These are phyloP conservation scores for Coracopsis vasa DNA, from an alignment of 2,113 vertebrate species.

Conservation along the genomic window DNA sequence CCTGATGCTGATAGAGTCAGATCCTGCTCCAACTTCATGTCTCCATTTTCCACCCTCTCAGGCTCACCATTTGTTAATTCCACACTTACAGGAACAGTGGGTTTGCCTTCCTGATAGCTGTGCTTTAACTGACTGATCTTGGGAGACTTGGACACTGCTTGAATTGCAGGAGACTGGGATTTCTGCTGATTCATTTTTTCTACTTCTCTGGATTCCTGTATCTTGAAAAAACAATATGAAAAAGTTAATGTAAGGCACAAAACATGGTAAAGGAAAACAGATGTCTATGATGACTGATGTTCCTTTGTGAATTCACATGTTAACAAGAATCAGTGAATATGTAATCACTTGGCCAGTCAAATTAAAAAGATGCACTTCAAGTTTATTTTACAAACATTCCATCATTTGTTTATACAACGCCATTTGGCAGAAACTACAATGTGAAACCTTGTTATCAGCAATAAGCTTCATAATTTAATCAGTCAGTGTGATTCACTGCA, in stretches of 20 bases:
- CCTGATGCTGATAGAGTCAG: not conserved
- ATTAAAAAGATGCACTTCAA: not conserved
- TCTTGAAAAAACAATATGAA: conserved; percentile 44
- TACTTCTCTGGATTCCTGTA: conserved; percentile 85
- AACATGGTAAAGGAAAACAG: not conserved
- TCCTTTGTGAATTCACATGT: not conserved
- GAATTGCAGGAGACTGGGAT: conserved; percentile 75
- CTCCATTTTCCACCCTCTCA: conserved; percentile 48
- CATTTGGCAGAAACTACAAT: not conserved
- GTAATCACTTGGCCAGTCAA: not conserved
- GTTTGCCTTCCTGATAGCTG: conserved; percentile 32
- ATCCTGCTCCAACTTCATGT: not conserved
- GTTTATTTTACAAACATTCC: not conserved
- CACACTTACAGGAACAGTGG: not conserved
- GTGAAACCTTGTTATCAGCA: not conserved
- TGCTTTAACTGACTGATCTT: conserved; percentile 32
- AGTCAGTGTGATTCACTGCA: not conserved
- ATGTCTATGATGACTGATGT: not conserved
- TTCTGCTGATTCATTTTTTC: conserved; percentile 80
- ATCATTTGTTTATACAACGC: not conserved
- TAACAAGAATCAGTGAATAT: not conserved
- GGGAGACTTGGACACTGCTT: conserved; percentile 71
- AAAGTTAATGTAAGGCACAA: not conserved
- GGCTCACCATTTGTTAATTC: conserved; percentile 66
- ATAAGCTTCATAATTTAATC: not conserved